These are phyloP conservation scores for Nesogale talazaci DNA, from an alignment of 2,113 vertebrate species.

Conservation along the genomic window DNA sequence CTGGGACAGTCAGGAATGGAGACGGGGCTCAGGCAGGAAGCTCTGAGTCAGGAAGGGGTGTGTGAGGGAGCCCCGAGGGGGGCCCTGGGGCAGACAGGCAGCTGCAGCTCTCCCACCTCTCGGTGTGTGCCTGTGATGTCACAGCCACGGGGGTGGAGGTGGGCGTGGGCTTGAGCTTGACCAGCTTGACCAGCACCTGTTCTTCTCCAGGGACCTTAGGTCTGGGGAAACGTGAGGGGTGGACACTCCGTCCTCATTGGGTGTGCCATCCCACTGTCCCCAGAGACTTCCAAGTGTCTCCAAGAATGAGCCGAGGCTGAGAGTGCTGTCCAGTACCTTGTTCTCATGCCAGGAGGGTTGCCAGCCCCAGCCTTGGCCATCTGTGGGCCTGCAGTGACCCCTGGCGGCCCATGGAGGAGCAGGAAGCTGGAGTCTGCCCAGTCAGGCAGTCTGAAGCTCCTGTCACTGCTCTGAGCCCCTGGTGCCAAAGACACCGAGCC, in stretches of 20 bases:
- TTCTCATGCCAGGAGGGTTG: background rate
- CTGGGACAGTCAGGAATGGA: too few species aligned
- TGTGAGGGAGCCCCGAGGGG: too few species aligned
- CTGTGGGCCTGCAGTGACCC: background rate
- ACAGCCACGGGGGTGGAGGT: background rate
- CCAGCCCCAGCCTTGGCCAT: background rate
- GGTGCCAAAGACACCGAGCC: background rate
- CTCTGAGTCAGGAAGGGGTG: too few species aligned
- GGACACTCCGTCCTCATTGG: fast-evolving
- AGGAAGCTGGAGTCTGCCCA: too few species aligned
- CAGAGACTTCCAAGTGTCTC: background rate
- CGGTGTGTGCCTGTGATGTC: background rate
- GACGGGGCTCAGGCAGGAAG: too few species aligned
- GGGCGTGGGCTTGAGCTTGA: background rate
- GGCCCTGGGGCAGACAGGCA: too few species aligned
- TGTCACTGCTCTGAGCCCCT: too few species aligned
- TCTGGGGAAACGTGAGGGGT: too few species aligned
- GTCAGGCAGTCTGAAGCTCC: too few species aligned
- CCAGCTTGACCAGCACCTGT: fast-evolving
- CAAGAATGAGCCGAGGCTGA: fast-evolving
- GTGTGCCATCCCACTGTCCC: background rate
- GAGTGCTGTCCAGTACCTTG: background rate
- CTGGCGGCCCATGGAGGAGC: background rate
- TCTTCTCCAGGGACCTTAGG: too few species aligned
- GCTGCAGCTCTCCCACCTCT: too few species aligned